Percentiles rank a stretch among this genome's conserved stretches.
Conservation (phyloP, 2,888 invertebrate genomes). For the Nebria salina region DNA sequence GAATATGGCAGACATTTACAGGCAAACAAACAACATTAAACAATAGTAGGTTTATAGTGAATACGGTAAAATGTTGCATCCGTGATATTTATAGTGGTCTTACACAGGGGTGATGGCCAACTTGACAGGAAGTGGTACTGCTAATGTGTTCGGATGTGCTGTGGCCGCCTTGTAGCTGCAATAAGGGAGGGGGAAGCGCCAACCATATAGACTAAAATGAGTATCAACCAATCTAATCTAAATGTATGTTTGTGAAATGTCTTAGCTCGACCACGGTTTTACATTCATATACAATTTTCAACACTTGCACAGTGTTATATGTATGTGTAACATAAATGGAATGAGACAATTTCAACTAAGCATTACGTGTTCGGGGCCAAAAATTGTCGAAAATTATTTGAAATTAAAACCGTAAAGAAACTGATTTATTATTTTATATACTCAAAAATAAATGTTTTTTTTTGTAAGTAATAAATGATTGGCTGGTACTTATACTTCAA, state of each 20-base stretch:
- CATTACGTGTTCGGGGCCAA: too few relatives aligned
- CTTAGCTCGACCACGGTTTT: not conserved
- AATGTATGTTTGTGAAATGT: slow-evolving; percentile 29
- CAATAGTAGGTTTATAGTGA: not conserved
- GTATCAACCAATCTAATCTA: slow-evolving; percentile 52
- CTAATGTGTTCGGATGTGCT: slow-evolving; percentile 80
- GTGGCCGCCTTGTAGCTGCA: slow-evolving; percentile 87
- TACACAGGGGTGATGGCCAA: slow-evolving; percentile 77
- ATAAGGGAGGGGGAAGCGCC: slow-evolving; percentile 96
- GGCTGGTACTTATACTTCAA: too few relatives aligned
- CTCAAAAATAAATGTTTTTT: too few relatives aligned
- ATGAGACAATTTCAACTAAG: too few relatives aligned
- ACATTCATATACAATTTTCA: too few relatives aligned
- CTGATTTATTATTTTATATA: too few relatives aligned
- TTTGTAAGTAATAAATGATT: too few relatives aligned
- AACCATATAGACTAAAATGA: slow-evolving; percentile 88
- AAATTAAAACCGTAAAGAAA: too few relatives aligned
- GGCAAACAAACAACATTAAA: not conserved
- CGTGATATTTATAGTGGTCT: slow-evolving; percentile 56
- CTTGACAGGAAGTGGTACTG: slow-evolving; percentile 81
- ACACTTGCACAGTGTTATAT: not conserved
- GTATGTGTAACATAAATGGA: too few relatives aligned
- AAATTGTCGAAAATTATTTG: too few relatives aligned
- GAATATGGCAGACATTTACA: not conserved
- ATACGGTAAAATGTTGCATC: not conserved